Evolutionary conservation across 2,113 vertebrate genomes (phyloP).

Genomic region (Grallaria varia): DNA sequence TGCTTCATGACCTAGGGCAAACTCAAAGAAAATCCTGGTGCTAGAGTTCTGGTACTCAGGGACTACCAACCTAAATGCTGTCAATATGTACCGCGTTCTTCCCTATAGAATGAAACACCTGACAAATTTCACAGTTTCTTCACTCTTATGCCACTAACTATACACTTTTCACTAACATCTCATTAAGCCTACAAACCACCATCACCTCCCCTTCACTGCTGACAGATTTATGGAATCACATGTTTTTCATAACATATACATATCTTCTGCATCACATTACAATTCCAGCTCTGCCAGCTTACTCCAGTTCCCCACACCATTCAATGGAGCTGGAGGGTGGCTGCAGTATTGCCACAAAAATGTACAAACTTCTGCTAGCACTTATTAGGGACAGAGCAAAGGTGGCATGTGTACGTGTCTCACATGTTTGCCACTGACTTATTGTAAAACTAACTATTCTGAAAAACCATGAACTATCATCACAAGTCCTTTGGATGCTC

Average conservation of each 20-base stretch:
- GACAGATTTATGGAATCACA: conserved; percentile 16
- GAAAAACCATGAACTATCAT: background rate
- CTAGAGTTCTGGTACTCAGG: background rate
- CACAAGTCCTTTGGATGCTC: background rate
- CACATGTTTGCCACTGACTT: background rate
- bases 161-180: background rate
- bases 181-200: conserved; percentile 33
- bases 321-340: background rate
- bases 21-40: background rate
- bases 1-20: background rate
- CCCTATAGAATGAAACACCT: background rate
- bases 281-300: background rate
- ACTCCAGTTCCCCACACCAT: background rate
- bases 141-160: background rate
- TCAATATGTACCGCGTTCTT: background rate
- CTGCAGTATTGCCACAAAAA: background rate
- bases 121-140: background rate
- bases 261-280: background rate
- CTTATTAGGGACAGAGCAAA: background rate
- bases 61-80: background rate
- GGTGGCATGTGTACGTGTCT: background rate
- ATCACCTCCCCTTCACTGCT: conserved; percentile 4
- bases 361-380: background rate
- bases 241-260: background rate
- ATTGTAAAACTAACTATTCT: background rate